Conservation (phyloP, 2,113 vertebrate species). For the Tenebrosternarchus preto region DNA sequence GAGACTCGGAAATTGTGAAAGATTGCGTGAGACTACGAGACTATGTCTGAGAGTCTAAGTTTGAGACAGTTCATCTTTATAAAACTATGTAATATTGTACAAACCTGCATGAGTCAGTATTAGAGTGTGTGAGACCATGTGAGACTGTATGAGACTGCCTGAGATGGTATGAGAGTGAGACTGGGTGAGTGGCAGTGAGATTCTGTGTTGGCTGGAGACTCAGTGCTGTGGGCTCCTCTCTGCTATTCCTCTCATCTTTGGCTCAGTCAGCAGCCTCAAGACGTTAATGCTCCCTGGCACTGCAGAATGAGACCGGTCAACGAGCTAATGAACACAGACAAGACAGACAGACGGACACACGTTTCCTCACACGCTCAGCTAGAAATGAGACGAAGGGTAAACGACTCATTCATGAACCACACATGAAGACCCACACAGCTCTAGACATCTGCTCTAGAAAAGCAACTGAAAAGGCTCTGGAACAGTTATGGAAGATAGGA, state of each 20-base stretch:
- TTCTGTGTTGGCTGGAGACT: constrained; percentile 34
- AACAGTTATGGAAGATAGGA: not conserved
- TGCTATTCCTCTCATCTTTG: constrained; percentile 49
- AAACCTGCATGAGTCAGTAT: not conserved
- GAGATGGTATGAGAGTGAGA: not conserved
- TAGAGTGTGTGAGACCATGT: not conserved
- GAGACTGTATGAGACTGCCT: not conserved
- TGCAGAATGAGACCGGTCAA: constrained; percentile 50
- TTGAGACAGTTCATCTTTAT: not conserved
- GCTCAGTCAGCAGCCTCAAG: constrained; percentile 55
- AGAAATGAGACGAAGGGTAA: constrained; percentile 8
- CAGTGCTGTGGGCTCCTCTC: constrained; percentile 43
- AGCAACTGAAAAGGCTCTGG: not conserved
- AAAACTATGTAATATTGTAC: constrained; percentile 4
- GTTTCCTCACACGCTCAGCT: not conserved
- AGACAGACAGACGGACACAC: constrained; percentile 34
- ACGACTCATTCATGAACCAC: constrained; percentile 12
- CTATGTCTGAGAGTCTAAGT: not conserved
- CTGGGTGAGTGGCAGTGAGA: constrained; percentile 3
- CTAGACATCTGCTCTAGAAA: constrained; percentile 23
- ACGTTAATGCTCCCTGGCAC: constrained; percentile 52
- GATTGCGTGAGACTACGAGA: not conserved
- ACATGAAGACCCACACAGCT: not conserved
- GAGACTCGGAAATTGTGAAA: not conserved
- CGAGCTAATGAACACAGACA: constrained; percentile 51